phyloP scores from a whole-genome alignment of 2,888 invertebrate species.

The Drosophila meridiana region DNA sequence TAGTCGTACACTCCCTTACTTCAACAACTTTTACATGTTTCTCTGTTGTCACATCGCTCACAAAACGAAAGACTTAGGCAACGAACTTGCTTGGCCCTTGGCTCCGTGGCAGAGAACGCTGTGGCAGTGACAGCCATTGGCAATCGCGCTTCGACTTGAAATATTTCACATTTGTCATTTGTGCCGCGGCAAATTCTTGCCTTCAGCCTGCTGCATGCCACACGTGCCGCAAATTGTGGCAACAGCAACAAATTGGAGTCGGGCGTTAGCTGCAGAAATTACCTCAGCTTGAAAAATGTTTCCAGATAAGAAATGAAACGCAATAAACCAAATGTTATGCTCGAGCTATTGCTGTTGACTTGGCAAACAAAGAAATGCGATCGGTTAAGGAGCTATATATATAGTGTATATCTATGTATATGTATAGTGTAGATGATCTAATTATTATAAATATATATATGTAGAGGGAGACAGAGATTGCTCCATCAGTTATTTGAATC shows the following conservation, averaged over 20 bases:
- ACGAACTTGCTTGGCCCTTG: constrained; percentile 38
- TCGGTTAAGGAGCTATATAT: neutral
- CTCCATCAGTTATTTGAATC: no score
- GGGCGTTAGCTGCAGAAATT: constrained; percentile 4
- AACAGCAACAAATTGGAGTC: neutral
- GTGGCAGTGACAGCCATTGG: constrained; percentile 3
- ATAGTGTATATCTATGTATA: neutral
- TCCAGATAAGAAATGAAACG: constrained; percentile 4
- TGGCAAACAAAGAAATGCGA: neutral
- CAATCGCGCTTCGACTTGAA: neutral
- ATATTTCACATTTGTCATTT: constrained; percentile 7
- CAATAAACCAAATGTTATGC: constrained; percentile 2
- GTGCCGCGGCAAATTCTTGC: neutral
- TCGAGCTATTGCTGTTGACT: neutral
- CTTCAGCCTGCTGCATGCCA: constrained; percentile 3
- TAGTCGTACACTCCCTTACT: neutral
- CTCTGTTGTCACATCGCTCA: neutral
- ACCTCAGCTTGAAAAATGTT: neutral
- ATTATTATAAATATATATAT: neutral
- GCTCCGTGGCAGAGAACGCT: constrained; percentile 26
- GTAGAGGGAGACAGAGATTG: no score
- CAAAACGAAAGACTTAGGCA: constrained; percentile 51
- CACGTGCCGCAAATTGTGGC: constrained; percentile 5
- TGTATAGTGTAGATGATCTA: neutral
- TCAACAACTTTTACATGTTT: neutral